Evolutionary conservation across 2,797 vertebrate genomes (phyloP).

Genomic region (Lagorchestes hirsutus): DNA sequence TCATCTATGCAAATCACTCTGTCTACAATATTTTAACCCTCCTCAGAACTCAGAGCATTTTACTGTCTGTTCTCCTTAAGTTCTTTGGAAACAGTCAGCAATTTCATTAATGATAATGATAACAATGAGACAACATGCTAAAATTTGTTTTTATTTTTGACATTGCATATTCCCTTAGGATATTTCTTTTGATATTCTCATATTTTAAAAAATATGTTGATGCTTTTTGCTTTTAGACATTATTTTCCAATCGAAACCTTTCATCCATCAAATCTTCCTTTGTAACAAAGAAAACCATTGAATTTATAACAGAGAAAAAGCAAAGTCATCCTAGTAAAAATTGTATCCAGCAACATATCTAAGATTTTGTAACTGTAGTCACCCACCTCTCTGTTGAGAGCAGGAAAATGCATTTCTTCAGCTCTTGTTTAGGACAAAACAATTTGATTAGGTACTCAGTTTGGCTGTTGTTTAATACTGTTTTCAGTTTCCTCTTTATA

Average conservation of each 20-base stretch:
- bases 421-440: not conserved
- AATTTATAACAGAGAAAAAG: not conserved
- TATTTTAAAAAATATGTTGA: not conserved
- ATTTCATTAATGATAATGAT: not conserved
- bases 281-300: not conserved
- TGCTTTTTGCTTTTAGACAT: not conserved
- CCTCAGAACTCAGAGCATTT: not conserved
- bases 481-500: not conserved
- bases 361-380: not conserved
- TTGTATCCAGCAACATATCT: not conserved
- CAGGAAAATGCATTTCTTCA: not conserved
- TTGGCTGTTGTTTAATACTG: not conserved
- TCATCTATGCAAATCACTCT: not conserved
- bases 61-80: not conserved
- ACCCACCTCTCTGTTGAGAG: not conserved
- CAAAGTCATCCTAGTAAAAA: not conserved
- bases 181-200: not conserved
- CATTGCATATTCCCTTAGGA: not conserved
- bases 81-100: not conserved
- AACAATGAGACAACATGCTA: not conserved
- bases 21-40: not conserved
- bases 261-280: not conserved
- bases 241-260: not conserved
- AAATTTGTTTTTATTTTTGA: not conserved
- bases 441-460: not conserved